phyloP scores from a whole-genome alignment of 2,113 vertebrate species.

The Triplophysa siluroides region DNA sequence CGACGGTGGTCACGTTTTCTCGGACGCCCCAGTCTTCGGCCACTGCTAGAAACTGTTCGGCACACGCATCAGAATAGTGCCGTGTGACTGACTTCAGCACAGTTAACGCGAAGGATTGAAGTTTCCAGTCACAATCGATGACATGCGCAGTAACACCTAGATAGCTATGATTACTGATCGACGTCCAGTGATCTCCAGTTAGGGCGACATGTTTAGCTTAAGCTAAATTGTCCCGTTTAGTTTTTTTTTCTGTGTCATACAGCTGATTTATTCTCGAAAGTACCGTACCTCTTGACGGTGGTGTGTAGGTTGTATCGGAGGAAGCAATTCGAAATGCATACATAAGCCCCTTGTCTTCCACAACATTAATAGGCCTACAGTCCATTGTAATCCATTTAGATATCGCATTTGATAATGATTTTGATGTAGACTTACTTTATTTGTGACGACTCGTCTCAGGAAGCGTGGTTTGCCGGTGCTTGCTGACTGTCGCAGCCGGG shows the following conservation, averaged over 20 bases:
- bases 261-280: neutral
- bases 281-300: neutral
- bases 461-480: no score
- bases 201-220: neutral
- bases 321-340: no score
- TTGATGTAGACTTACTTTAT: no score
- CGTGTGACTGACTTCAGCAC: slow-evolving; percentile 9
- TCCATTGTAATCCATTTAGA: no score
- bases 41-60: neutral
- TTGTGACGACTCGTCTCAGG: no score
- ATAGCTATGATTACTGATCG: slow-evolving; percentile 7
- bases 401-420: no score
- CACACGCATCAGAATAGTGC: slow-evolving; percentile 2
- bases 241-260: slow-evolving; percentile 10
- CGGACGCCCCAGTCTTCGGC: neutral
- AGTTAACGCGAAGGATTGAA: neutral
- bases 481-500: no score
- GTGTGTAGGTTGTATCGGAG: no score
- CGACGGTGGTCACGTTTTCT: slow-evolving; percentile 17
- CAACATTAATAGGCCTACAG: no score
- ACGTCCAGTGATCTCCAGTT: slow-evolving; percentile 13
- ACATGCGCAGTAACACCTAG: slow-evolving; percentile 25
- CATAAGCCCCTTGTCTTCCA: no score
- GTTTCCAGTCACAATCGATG: neutral
- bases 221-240: neutral